Evolutionary conservation across 2,113 vertebrate species (phyloP).

Genomic region (Coptodon bakossiorum): DNA sequence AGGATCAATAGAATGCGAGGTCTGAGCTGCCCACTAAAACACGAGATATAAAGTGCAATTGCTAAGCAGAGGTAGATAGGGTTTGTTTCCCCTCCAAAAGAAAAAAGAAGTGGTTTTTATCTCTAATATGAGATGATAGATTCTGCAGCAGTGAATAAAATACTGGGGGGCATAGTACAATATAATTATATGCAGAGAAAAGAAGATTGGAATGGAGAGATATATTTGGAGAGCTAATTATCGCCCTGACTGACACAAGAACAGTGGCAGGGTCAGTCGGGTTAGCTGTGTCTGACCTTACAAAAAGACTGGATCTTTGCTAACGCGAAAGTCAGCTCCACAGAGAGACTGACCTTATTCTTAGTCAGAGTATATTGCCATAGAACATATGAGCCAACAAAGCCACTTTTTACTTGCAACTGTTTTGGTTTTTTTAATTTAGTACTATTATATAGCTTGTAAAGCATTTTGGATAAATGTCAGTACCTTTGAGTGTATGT

Average conservation of each 20-base stretch:
- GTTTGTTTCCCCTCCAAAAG: constrained; percentile 33
- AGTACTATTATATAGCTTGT: constrained; percentile 1
- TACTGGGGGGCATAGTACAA: constrained; percentile 7
- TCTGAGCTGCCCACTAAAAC: constrained; percentile 79
- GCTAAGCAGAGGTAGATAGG: constrained; percentile 80
- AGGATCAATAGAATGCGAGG: constrained; percentile 97
- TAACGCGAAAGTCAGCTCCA: neutral
- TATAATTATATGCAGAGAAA: constrained; percentile 34
- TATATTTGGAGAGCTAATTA: constrained; percentile 49
- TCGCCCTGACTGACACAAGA: constrained; percentile 8
- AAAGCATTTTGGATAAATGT: constrained; percentile 8
- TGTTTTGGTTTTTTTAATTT: neutral
- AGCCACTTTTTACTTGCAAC: constrained; percentile 33
- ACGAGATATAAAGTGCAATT: constrained; percentile 46
- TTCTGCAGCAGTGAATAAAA: constrained; percentile 20
- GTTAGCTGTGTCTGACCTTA: constrained; percentile 10
- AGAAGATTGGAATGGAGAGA: constrained; percentile 2
- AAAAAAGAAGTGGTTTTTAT: constrained; percentile 13
- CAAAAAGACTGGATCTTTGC: neutral
- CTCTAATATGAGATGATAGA: constrained; percentile 32
- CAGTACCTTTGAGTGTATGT: neutral
- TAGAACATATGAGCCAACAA: constrained; percentile 2
- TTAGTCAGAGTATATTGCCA: neutral
- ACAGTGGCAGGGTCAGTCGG: constrained; percentile 6
- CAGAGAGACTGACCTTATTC: constrained; percentile 9